These are phyloP conservation scores for Collichthys lucidus DNA, from an alignment of 2,113 vertebrate genomes.

Conservation along the genomic window DNA sequence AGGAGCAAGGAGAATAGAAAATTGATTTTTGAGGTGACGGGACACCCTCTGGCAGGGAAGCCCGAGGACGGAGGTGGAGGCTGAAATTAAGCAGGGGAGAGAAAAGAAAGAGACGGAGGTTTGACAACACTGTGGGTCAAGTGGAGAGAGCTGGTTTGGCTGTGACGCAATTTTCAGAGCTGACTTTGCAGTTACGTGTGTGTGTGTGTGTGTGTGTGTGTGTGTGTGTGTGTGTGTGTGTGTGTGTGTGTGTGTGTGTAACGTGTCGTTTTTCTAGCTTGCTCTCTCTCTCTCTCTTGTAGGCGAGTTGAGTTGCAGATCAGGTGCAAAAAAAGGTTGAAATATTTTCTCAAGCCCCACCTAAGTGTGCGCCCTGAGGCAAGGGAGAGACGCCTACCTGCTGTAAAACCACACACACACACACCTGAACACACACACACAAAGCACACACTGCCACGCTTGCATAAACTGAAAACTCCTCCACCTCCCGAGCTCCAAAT, in stretches of 20 bases:
- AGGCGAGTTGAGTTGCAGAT: constrained; percentile 25
- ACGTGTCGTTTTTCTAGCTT: not conserved
- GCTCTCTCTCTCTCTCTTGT: not conserved
- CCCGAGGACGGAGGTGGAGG: constrained; percentile 20
- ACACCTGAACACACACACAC: not conserved
- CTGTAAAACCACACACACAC: constrained; percentile 32
- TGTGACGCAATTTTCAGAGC: constrained; percentile 66
- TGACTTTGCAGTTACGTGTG: constrained; percentile 73
- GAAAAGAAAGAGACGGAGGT: constrained; percentile 26
- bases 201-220: not conserved
- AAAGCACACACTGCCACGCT: constrained; percentile 46
- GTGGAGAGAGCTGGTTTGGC: constrained; percentile 52
- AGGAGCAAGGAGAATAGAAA: constrained; percentile 63
- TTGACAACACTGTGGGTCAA: constrained; percentile 57
- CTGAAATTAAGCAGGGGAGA: constrained; percentile 29
- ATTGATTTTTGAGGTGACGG: constrained; percentile 76
- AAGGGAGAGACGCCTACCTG: constrained; percentile 82
- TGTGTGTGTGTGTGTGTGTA: too few relatives aligned
- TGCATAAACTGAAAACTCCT: constrained; percentile 55
- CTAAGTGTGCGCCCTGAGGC: constrained; percentile 78
- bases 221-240: too few relatives aligned
- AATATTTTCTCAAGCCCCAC: constrained; percentile 84
- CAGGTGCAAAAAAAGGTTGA: constrained; percentile 61
- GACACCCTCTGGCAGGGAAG: constrained; percentile 60
- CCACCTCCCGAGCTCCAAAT: constrained; percentile 50